Evolutionary conservation across 1,140 invertebrate species (phyloP).

Genomic region (Zaprionus kolodkinae): DNA sequence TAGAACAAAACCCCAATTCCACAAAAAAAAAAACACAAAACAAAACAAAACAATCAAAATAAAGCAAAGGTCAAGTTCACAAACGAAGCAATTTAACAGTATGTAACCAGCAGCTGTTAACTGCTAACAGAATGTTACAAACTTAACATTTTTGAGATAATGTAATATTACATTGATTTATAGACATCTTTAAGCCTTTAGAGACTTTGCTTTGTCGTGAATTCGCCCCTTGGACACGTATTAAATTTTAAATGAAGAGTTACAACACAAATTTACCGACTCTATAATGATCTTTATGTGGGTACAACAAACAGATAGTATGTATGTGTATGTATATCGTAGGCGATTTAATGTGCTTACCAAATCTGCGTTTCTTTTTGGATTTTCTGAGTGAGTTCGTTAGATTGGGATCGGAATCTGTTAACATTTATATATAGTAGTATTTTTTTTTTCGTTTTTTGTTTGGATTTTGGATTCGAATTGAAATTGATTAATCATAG

Average conservation of each 20-base stretch:
- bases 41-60: conserved; percentile 23
- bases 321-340: conserved; percentile 23
- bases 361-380: conserved; percentile 84
- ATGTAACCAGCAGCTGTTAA: neutral
- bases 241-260: conserved; percentile 5
- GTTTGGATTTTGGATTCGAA: conserved; percentile 37
- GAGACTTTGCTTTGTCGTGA: neutral
- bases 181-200: neutral
- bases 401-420: conserved; percentile 83
- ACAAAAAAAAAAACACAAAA: conserved; percentile 21
- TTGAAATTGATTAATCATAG: conserved; percentile 36
- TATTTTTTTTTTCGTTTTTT: conserved; percentile 21
- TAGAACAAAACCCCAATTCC: conserved; percentile 13
- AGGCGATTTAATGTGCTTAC: conserved; percentile 66
- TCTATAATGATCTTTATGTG: neutral
- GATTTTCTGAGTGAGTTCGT: conserved; percentile 83
- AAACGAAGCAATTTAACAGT: neutral
- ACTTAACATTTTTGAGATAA: neutral
- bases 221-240: neutral
- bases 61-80: conserved; percentile 50
- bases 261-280: neutral
- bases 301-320: conserved; percentile 13
- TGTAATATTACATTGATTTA: neutral
- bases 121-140: neutral
- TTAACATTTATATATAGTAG: conserved; percentile 44